Evolutionary conservation across 2,797 vertebrate genomes (phyloP), one percentile per base, ranked within the genome.

Genomic region (Selene dorsalis): DNA sequence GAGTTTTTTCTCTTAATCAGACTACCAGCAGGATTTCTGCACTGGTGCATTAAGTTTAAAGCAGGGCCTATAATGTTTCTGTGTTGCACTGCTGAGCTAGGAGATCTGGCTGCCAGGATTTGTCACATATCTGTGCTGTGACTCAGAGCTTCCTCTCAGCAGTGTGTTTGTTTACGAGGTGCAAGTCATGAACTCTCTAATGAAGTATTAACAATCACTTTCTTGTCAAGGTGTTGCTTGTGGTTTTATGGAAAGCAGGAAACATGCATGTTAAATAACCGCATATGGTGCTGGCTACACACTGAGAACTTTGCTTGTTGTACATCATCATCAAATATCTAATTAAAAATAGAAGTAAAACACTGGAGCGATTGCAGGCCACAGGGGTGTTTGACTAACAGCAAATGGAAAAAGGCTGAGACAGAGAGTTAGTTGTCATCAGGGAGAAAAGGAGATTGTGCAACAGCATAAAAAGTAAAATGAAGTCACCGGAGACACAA

Each of bases 141-240:
- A 95, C 90, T 94, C 94, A 94, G 82, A 76, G 79, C 83, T 91
- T 92, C 88, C 90, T 89, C 89, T 87, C 88, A 89, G 89, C 91
- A 83, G 87, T 77, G 81, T 89, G 88, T 92, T 92, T 91, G 88
- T 94, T 95, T 94, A 95, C 56, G 88, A 94, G 93, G 93, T 94
- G 92, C 79, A 90, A 87, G 91, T 92, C 82, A 87, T 94, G 91
- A 94, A 94, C 88, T 88, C 88, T 75, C 89, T 93, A 95, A 94
- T 90, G 92, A 91, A 92, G 90, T 92, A 92, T 91, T 92, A 94
- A 93, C 91, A 93, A 92, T 93, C 83, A 89, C 92, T 92, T 93
- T 93, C 93, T 93, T 92, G 90, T 93, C 30, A 85, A 94, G 92
- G 92, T 92, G 90, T 92, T 90, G 86, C 84, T 87, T 84, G 91